Base-by-base conservation (phyloP, 2,113 vertebrate genomes). In the Leucopsar rothschildi region DNA sequence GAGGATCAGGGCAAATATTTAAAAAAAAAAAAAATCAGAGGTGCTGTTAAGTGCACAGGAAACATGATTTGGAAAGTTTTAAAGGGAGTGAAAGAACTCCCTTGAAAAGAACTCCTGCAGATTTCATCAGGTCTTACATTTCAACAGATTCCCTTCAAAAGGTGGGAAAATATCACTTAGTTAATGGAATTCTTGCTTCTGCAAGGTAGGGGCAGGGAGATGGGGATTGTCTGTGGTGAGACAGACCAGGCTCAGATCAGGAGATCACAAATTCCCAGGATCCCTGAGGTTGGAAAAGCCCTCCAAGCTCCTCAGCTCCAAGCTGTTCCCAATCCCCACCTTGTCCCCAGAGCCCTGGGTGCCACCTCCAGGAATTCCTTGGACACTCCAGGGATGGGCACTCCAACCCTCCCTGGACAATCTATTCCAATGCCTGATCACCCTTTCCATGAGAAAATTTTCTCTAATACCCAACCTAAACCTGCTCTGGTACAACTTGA, bases 391-490 rank as follows among this genome's bases (percentile, higher is more conserved):
- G 70, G 52, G 17, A 13, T 86, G 71, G 35, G 21, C 0, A 42
- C 35, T 76, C 20, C 71, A 57, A 7, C 29, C 4, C 20, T 42
- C 25, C 25, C 37, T 50, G 31, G 21, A 31, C 35, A 42, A 14
- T 23, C 2, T 23, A 2, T 75, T 0, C 50, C n/a, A 47, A 64
- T 0, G 1, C 23, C 18, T 64, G 4, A 18, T 0, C 9, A 3
- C 7, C 23, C 6, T 40, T 55, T 39, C 69, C 40, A 33, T 3
- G 47, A 0, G 0, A 9, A 28, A 64, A 55, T 72, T 64, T 27
- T 4, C 31, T 1, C 56, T 28, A 2, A 0, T 5, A 2, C 2
- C 35, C 37, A 12, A 1, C 6, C 20, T 28, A 12, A 2, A 0
- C 17, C 20, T 7, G 3, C 35, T n/a, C 78, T 14, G 44, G 35